Base-by-base conservation (phyloP, 1,140 invertebrate species). In the Chionoecetes opilio region DNA sequence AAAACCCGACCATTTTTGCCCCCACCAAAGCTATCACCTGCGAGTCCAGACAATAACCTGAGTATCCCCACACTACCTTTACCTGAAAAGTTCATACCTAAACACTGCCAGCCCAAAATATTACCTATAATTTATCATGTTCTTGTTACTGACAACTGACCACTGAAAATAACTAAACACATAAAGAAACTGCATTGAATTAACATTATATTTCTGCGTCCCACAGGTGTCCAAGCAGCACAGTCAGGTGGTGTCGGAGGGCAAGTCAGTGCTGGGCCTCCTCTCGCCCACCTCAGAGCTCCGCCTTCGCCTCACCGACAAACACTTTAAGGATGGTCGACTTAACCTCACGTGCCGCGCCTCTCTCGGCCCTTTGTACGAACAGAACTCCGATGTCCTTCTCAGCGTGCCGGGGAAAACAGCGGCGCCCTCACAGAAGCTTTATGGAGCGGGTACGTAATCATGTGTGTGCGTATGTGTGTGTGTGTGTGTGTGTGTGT, bases 361-460 rank as follows among this genome's bases (percentile, higher is more conserved):
- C 29, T 75, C 84, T 31, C 46, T 93, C 92, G 35, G 29, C 31
- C 85, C 29, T 41, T 6, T 93, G 37, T 93, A 93, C 38, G 34
- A 93, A 17, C 46, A 93, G 92, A 75, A 29, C 31, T 93, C 92
- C 5, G 84, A 93, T 8, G 41, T 93, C 31, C 0, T 82, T 3
- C 41, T 93, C 85, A 38, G 9, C 31, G 26, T 37, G 34, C 84
- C 41, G 41, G 92, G 86, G 1, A 93, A 93, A 82, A 87, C 84
- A 17, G 92, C 87, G 34, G 92, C 92, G 35, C 92, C 92, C n/a
- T 93, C 92, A 6, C 92, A 93, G 92, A 93, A 93, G 31, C 92
- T 93, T 82, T 93, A 93, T 35, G 92, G 92, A 29, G 46, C 37
- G 87, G 92, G 91, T 93, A 34, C 11, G 91, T 85, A 63, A 11